These are phyloP conservation scores for Himalopsyche japonica DNA, from an alignment of 2,888 invertebrate genomes.

Conservation along the genomic window DNA sequence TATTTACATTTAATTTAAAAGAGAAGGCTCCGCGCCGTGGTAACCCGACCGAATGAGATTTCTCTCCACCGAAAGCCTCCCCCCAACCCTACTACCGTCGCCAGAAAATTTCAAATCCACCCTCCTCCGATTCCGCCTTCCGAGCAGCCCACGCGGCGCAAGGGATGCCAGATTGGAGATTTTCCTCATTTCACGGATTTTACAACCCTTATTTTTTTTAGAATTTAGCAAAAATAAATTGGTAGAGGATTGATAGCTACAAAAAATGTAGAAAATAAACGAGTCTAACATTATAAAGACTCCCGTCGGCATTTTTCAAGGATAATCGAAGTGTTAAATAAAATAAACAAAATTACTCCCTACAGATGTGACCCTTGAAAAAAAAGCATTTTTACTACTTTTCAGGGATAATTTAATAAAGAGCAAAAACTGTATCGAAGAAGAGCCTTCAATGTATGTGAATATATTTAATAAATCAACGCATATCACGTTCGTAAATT, in stretches of 20 bases:
- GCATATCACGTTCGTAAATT: too few relatives aligned
- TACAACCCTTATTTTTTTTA: not conserved
- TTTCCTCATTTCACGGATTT: not conserved
- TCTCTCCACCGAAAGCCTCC: not conserved
- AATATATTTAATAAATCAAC: too few relatives aligned
- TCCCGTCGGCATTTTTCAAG: not conserved
- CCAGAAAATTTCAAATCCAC: not conserved
- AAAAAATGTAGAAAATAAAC: not conserved
- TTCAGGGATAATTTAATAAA: too few relatives aligned
- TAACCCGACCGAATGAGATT: not conserved
- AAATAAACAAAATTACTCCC: too few relatives aligned
- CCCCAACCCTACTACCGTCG: not conserved
- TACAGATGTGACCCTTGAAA: too few relatives aligned
- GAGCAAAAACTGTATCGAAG: too few relatives aligned
- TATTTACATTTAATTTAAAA: not conserved
- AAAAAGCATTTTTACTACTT: too few relatives aligned
- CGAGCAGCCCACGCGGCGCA: slow-evolving; percentile 3
- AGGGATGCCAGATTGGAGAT: not conserved
- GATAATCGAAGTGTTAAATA: not conserved
- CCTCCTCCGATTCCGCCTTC: not conserved
- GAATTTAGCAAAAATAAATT: not conserved
- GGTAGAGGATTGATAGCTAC: not conserved
- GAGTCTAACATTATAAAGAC: not conserved
- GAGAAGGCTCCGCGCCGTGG: not conserved
- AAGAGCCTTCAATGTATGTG: too few relatives aligned